Evolutionary conservation across 2,113 vertebrate species (phyloP), one percentile per base, ranked within the genome.

Genomic region (Anser cygnoides): DNA sequence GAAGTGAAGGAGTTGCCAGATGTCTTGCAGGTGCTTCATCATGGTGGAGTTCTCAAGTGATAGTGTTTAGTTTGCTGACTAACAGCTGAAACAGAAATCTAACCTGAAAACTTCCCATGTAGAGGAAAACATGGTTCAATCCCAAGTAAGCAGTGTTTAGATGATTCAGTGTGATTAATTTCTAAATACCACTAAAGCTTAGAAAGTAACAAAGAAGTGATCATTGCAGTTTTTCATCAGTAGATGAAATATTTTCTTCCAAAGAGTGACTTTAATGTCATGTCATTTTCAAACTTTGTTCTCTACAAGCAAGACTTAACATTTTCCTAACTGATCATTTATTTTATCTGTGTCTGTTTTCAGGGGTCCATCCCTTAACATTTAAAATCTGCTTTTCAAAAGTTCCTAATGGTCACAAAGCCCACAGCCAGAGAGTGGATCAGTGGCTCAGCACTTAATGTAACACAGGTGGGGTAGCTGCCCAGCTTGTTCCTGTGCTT

Each of bases 391-490:
- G 12, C 18, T 65, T 90, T 86, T 70, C 7, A 28, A 7, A 62
- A 37, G 12, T 80, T 8, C 13, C 73, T 68, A 61, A 28, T 31
- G 12, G 20, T 88, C 15, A 33, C 6, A 10, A 58, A 10, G 26
- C 44, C 28, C 20, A 11, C 44, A 50, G 52, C 5, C 11, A 43
- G 3, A 0, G 31, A 5, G 3, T 77, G 31, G 8, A 12, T 58
- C 46, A 78, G 19, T 68, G 35, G 13, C 22, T 59, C 43, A 80
- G 6, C 9, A 22, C 13, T 22, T 66, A 2, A 1, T 0, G 0
- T 22, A 55, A 58, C 74, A 19, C 17, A 58, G 28, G 55, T 37
- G 44, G 16, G 58, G 37, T 23, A 89, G n/a, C 29, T 73, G 9
- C 39, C 13, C 20, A 1, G 0, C 21, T 62, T 74, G 23, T 66